These are phyloP conservation scores for Pseudococcus longispinus DNA, from an alignment of 2,888 invertebrate species.

Conservation along the genomic window DNA sequence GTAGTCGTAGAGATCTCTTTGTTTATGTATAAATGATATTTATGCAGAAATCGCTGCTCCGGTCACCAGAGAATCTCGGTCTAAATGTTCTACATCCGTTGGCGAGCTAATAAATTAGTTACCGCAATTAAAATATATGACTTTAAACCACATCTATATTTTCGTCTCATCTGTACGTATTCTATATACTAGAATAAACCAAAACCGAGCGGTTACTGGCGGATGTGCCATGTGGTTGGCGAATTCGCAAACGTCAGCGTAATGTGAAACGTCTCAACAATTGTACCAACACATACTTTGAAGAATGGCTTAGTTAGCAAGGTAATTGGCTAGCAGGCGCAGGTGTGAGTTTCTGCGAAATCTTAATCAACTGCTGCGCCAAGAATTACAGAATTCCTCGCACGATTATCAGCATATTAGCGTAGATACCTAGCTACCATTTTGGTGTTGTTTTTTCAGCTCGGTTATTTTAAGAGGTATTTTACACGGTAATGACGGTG, in stretches of 20 bases:
- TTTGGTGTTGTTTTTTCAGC: background rate
- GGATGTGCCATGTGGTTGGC: background rate
- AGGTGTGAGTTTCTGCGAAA: background rate
- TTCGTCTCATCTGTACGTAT: background rate
- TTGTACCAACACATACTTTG: no score
- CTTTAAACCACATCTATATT: background rate
- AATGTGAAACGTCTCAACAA: background rate
- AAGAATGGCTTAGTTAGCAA: background rate
- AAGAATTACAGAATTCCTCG: background rate
- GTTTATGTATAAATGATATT: background rate
- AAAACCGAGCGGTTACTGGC: conserved; percentile 32
- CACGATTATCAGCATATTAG: background rate
- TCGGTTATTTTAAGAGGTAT: background rate
- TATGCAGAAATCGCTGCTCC: background rate
- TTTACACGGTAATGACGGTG: background rate
- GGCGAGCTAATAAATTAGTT: background rate
- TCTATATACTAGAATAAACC: background rate
- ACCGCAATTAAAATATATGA: background rate
- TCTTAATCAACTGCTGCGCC: background rate
- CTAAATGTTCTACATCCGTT: background rate
- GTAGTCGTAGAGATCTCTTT: background rate
- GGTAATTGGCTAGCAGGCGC: conserved; percentile 1
- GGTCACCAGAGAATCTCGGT: background rate
- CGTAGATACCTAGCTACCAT: background rate
- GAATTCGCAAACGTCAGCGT: background rate